Conservation (phyloP, 2,888 invertebrate genomes). For the Agriopis marginaria region DNA sequence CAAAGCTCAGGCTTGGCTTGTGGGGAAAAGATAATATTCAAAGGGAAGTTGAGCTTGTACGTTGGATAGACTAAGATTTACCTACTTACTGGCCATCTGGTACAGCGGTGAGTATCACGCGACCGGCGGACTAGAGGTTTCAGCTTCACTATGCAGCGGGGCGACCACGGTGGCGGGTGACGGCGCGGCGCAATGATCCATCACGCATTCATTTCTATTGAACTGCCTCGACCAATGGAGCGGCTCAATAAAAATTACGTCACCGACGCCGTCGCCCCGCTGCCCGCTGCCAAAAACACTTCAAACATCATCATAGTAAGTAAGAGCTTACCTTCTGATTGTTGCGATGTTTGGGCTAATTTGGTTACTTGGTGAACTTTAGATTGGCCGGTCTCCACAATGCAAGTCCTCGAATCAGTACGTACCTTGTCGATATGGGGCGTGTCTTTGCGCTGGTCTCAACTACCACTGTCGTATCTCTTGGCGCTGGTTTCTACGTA, state of each 20-base stretch:
- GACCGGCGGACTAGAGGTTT: background rate
- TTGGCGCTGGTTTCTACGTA: slow-evolving; percentile 98
- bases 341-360: too few species aligned
- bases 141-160: too few species aligned
- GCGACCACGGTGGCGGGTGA: too few species aligned
- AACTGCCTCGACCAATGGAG: too few species aligned
- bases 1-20: slow-evolving; percentile 59
- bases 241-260: too few species aligned
- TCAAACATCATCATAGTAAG: background rate
- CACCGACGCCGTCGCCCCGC: background rate
- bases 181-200: too few species aligned
- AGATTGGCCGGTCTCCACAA: too few species aligned
- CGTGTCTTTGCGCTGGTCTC: too few species aligned
- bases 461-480: slow-evolving; percentile 99
- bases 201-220: too few species aligned
- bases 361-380: too few species aligned
- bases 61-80: slow-evolving; percentile 1
- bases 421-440: slow-evolving; percentile 91
- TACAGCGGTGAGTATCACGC: background rate
- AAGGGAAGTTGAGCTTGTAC: slow-evolving; percentile 33
- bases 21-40: slow-evolving; percentile 31
- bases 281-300: background rate
- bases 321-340: too few species aligned
- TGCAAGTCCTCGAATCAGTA: too few species aligned
- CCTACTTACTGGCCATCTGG: slow-evolving; percentile 1